Evolutionary conservation across 2,888 invertebrate genomes (phyloP), one percentile per base, ranked within the genome.

Genomic region (Drosophila anomelani): DNA sequence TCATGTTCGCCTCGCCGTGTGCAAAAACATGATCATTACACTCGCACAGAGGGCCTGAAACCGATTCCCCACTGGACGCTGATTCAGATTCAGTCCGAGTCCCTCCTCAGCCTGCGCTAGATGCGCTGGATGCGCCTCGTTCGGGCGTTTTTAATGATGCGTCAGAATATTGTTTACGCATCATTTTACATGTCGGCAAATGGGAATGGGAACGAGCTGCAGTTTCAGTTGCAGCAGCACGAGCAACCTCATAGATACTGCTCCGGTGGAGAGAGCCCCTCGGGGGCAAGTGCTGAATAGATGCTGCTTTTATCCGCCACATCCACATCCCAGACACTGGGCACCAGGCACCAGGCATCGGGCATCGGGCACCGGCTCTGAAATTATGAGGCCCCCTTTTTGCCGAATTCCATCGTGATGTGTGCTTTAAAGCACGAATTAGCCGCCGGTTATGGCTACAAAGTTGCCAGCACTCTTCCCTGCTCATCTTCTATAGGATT

Each of bases 81-180:
- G 72, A 54, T 72, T 49, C 71, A 67, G 63, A 55, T 63, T 58
- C 67, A 67, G 56, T 32, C 38, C 15, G 32, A 36, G 76, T 62
- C 75, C 78, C 20, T 53, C 44, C 43, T 13, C 15, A 6, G 36
- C 12, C 51, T 20, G 15, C 32, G 12, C 17, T 49, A 17, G 49
- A 32, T 49, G 32, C 20, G 12, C 32, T 49, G 49, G 49, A 32
- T 49, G 32, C 20, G 51, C 51, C 53, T 29, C 66, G 83, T 81
- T 77, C 81, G 76, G 83, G 86, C 85, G 88, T 78, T 88, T 75
- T 86, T 88, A 88, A 86, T 86, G 88, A 86, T 88, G 85, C 88
- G 86, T 88, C 88, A 88, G 88, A 85, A 85, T 86, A 85, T 85
- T 84, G 88, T 85, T 85, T 85, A 88, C 85, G 88, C 87, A 88